Conservation (phyloP, 2,113 vertebrate genomes). For the Piliocolobus tephrosceles region DNA sequence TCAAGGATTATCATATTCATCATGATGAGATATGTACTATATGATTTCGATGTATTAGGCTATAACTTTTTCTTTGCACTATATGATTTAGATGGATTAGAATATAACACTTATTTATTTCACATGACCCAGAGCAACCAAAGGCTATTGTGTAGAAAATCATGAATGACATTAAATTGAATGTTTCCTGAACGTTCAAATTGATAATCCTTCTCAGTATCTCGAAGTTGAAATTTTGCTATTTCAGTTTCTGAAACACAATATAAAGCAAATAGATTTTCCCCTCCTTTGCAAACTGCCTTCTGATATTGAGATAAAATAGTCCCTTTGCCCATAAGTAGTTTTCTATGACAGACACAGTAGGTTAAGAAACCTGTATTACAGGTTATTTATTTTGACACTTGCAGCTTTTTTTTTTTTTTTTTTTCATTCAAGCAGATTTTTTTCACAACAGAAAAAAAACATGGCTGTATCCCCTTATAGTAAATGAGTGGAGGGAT, state of each 20-base stretch:
- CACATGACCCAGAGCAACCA: background rate
- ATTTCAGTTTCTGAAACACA: conserved; percentile 11
- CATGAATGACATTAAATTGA: background rate
- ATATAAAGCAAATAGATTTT: background rate
- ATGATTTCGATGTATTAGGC: background rate
- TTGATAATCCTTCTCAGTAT: background rate
- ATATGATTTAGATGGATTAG: background rate
- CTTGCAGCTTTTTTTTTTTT: background rate
- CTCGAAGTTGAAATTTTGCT: background rate
- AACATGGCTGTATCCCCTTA: background rate
- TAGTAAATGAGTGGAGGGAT: background rate
- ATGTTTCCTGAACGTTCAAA: background rate
- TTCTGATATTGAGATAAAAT: background rate
- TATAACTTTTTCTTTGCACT: background rate
- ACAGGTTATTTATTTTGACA: background rate
- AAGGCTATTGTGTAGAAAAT: background rate
- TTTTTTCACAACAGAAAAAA: background rate
- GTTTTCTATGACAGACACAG: background rate
- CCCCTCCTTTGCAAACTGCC: background rate
- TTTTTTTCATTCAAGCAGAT: background rate
- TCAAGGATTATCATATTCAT: background rate
- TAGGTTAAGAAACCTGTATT: background rate
- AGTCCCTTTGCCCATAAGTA: background rate
- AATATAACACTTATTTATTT: background rate
- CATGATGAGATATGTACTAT: background rate